Evolutionary conservation across 1,140 invertebrate species (phyloP).

Genomic region (Cotesia chilonis): DNA sequence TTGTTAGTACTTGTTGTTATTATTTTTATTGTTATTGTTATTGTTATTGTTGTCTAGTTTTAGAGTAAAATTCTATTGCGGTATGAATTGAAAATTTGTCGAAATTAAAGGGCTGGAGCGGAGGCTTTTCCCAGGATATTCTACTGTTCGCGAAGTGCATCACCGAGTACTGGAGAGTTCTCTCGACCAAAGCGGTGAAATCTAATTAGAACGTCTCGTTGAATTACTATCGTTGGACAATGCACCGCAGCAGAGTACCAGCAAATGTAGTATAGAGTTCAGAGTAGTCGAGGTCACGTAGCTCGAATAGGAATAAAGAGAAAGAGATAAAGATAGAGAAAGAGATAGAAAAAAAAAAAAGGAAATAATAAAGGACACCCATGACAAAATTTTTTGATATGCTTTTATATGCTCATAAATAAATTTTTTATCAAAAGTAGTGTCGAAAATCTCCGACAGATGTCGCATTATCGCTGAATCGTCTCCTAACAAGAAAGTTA

Average conservation of each 20-base stretch:
- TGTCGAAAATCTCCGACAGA: no score
- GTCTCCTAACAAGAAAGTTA: no score
- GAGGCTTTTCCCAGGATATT: slow-evolving; percentile 30
- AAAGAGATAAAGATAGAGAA: slow-evolving; percentile 7
- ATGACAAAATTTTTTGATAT: no score
- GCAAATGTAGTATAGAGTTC: slow-evolving; percentile 14
- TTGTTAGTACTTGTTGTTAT: neutral
- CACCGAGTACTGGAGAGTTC: slow-evolving; percentile 6
- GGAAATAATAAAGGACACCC: no score
- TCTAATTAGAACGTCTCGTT: slow-evolving; percentile 43
- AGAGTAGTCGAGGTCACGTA: neutral
- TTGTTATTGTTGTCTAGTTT: neutral
- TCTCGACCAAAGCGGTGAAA: slow-evolving; percentile 34
- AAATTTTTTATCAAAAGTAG: no score
- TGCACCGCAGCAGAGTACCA: slow-evolving; percentile 16
- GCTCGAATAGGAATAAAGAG: neutral
- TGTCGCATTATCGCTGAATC: no score
- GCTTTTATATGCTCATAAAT: no score
- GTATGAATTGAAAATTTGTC: slow-evolving; percentile 28
- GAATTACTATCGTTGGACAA: slow-evolving; percentile 41
- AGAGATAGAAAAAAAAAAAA: slow-evolving; percentile 19
- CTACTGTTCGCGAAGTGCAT: neutral
- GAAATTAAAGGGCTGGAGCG: slow-evolving; percentile 3
- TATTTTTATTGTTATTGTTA: neutral
- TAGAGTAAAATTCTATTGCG: neutral